phyloP scores from a whole-genome alignment of 2,888 invertebrate genomes.

The Drosophila pegasa region DNA sequence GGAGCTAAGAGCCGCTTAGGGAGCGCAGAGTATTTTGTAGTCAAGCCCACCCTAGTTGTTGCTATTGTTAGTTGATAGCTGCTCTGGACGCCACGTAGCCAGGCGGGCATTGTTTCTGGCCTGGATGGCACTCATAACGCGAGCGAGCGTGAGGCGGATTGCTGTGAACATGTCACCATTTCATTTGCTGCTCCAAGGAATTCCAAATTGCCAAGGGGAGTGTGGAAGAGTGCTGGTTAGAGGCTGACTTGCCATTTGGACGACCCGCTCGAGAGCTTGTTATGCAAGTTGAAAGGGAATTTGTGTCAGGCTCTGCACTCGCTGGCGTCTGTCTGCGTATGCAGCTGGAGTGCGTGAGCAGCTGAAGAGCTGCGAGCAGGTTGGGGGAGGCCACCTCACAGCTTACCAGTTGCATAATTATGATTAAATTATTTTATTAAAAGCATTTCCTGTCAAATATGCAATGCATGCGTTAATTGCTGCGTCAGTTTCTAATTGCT shows the following conservation, averaged over 20 bases:
- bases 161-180: slow-evolving; percentile 70
- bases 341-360: slow-evolving; percentile 66
- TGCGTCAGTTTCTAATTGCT: slow-evolving; percentile 46
- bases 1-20: background rate
- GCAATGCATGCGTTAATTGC: slow-evolving; percentile 63
- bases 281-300: slow-evolving; percentile 74
- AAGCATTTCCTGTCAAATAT: slow-evolving; percentile 49
- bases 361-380: background rate
- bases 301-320: slow-evolving; percentile 63
- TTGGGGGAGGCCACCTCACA: background rate
- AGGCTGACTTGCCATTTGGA: slow-evolving; percentile 34
- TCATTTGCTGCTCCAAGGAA: slow-evolving; percentile 64
- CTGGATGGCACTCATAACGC: slow-evolving; percentile 39
- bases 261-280: slow-evolving; percentile 51
- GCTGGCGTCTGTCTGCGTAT: slow-evolving; percentile 65
- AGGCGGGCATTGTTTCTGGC: slow-evolving; percentile 47
- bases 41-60: background rate
- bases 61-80: slow-evolving; percentile 29
- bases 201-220: slow-evolving; percentile 49
- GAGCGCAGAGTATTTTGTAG: slow-evolving; percentile 4
- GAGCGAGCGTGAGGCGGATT: slow-evolving; percentile 21
- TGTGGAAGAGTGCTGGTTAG: background rate
- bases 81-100: slow-evolving; percentile 47
- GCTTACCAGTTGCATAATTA: slow-evolving; percentile 48
- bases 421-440: slow-evolving; percentile 69